Evolutionary conservation across 2,888 invertebrate species (phyloP), one percentile per base, ranked within the genome.

Genomic region (Nemotelus pantherinus): DNA sequence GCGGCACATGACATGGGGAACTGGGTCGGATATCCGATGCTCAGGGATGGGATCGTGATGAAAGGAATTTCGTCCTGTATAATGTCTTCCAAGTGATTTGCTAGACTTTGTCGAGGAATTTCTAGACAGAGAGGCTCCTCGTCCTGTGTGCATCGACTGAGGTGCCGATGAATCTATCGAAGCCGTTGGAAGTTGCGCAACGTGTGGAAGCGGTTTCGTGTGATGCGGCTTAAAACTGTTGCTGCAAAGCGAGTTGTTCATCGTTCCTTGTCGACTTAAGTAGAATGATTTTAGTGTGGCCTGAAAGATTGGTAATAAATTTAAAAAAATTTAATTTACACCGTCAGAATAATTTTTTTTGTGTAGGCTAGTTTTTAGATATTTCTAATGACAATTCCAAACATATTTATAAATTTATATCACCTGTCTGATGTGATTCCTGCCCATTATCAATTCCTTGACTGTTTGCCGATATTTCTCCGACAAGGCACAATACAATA

Each of bases 401-500:
- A 25, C 25, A 25, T 25, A 25, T 25, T 1, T 25, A 25, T 25
- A 25, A 25, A 25, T 25, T 0, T 25, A 25, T 25, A 25, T 25
- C 45, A 80, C 80, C 79, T 80, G 79, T 58, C 77, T 41, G n/a
- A 64, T 48, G 47, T 76, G 47, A 47, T 84, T 83, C 79, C 84
- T 83, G n/a, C 86, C 86, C 4, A 85, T 84, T 48, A 87, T 82
- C 6, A 87, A 82, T 77, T 86, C 84, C 68, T 86, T 84, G 25
- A 86, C 85, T 74, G 92, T 93, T 81, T 89, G 89, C 64, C 93
- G 88, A 86, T 93, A 94, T 83, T 93, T 92, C 83, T 92, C 92
- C 80, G 93, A 93, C 84, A 95, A 90, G 65, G 92, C 91, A 82
- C 93, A 93, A 85, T 94, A 94, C 79, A 94, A 88, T 81, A 94